These are phyloP conservation scores for Octodon degus DNA, from an alignment of 2,113 vertebrate genomes.

Conservation along the genomic window DNA sequence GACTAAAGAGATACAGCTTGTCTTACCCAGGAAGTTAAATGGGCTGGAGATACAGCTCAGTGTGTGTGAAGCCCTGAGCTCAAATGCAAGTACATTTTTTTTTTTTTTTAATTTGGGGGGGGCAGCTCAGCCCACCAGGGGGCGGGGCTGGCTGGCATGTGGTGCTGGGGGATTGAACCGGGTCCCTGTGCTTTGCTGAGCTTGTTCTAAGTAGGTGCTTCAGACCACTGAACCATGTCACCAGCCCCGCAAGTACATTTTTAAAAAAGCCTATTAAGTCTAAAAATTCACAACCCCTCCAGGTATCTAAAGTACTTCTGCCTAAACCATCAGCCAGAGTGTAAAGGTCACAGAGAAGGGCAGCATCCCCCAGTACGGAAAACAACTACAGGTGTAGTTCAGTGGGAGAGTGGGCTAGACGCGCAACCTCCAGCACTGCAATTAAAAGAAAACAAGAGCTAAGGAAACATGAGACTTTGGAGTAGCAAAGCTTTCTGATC, in stretches of 20 bases:
- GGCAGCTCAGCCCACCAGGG: no score
- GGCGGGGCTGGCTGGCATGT: no score
- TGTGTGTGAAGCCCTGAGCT: background rate
- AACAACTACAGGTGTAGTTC: background rate
- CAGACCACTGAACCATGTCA: no score
- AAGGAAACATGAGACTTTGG: background rate
- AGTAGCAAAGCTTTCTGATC: background rate
- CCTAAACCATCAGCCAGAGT: background rate
- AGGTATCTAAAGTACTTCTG: slow-evolving; percentile 4
- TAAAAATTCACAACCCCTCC: background rate
- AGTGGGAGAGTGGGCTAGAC: background rate
- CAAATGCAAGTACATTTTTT: background rate
- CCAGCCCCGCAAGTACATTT: background rate
- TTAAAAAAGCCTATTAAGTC: background rate
- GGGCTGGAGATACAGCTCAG: background rate
- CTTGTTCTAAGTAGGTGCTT: no score
- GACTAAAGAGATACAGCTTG: background rate
- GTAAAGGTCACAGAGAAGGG: background rate
- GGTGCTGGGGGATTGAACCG: no score
- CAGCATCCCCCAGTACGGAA: background rate
- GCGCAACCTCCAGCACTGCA: background rate
- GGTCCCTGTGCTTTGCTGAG: no score
- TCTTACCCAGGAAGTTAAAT: background rate
- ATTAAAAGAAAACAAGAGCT: background rate
- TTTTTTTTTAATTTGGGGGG: no score